Conservation (phyloP, 2,113 vertebrate genomes). For the Zosterops japonicus region DNA sequence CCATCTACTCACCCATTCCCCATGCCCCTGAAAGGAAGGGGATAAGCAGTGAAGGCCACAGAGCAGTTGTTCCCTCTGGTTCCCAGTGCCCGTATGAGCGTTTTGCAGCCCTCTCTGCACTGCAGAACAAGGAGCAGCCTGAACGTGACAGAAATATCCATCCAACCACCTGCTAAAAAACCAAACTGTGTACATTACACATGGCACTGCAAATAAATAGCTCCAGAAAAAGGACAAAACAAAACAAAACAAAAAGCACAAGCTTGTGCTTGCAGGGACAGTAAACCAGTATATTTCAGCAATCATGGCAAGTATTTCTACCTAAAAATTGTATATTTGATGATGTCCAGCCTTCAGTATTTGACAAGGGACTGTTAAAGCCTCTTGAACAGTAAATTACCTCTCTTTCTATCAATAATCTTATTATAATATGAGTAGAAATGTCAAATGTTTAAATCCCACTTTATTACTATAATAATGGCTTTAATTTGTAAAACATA, state of each 20-base stretch:
- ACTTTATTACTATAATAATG: constrained; percentile 56
- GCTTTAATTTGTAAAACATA: constrained; percentile 60
- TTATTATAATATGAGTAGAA: constrained; percentile 50
- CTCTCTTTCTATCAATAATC: constrained; percentile 33
- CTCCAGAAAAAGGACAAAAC: not conserved
- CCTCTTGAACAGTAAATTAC: constrained; percentile 34
- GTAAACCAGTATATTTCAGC: constrained; percentile 27
- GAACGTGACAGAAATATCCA: not conserved
- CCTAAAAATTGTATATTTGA: constrained; percentile 31
- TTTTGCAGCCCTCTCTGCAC: not conserved
- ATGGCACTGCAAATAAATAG: not conserved
- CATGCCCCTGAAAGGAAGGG: not conserved
- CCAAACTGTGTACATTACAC: not conserved
- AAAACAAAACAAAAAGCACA: not conserved
- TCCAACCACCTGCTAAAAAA: not conserved
- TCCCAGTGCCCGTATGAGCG: not conserved
- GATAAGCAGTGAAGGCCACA: not conserved
- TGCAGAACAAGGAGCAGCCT: not conserved
- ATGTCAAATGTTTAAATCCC: constrained; percentile 41
- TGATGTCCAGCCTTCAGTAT: not conserved
- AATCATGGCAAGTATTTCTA: not conserved
- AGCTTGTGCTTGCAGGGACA: not conserved
- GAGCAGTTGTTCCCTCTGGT: not conserved
- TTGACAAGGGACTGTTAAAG: constrained; percentile 35
- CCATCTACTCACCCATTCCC: not conserved